Evolutionary conservation across 1,140 invertebrate genomes (phyloP), one percentile per base, ranked within the genome.

Genomic region (Calliphora vicina): DNA sequence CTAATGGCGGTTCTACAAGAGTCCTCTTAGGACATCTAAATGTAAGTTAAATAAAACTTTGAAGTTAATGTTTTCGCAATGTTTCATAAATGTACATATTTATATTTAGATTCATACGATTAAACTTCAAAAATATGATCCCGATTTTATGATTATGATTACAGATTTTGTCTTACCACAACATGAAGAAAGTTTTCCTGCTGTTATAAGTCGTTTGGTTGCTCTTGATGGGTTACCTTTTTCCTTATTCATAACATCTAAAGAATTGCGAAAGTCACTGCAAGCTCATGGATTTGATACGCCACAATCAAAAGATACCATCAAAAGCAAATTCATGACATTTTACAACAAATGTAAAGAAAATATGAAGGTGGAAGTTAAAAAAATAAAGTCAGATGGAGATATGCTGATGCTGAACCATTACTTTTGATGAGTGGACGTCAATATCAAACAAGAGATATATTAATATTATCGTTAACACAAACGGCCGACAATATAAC

Each of bases 1-100:
- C 92, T 92, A 92, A 91, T 92, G 83, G 92, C 93, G 90, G 92
- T 92, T 27, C 92, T 91, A 80, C 93, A 91, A 84, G 91, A 87
- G 92, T 91, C 25, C n/a, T 23, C 42, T 35, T 26, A 43, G 12
- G 23, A 12, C 26, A 71, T 10, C 6, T 35, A 35, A 35, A 10
- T 35, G 35, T 35, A 35, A 35, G 35, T 35, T 35, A 35, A 35
- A 35, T 35, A 35, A 4, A 35, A 35, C n/a, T n/a, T n/a, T 35
- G 29, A 35, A 35, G 29, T 35, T 2, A 35, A n/a, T n/a, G n/a
- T n/a, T n/a, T n/a, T n/a, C 6, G 35, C 35, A 35, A 35, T 8
- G 10, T 8, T 8, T 35, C 35, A 35, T 35, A 8, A 35, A 35
- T 35, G 10, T 35, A 35, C 35, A n/a, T n/a, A n/a, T n/a, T n/a